phyloP scores from a whole-genome alignment of 2,888 invertebrate genomes.

The Apodemia hepburni region DNA sequence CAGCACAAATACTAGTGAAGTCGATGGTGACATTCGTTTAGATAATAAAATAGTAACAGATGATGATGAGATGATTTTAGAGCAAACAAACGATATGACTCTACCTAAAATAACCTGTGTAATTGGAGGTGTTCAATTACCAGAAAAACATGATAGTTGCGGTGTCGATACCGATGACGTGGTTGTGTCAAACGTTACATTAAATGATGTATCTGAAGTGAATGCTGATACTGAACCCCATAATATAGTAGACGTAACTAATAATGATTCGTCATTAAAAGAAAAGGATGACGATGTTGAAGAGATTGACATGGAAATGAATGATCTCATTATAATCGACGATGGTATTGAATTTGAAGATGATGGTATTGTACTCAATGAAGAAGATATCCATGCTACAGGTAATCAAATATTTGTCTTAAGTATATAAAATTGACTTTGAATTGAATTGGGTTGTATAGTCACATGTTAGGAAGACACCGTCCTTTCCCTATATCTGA shows the following conservation, averaged over 20 bases:
- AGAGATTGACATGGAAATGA: conserved; percentile 29
- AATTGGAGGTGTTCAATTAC: conserved; percentile 20
- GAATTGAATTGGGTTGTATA: too few relatives aligned
- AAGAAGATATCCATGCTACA: conserved; percentile 35
- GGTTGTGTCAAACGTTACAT: not conserved
- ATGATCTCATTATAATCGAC: conserved; percentile 32
- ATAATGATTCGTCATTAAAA: not conserved
- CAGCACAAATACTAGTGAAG: not conserved
- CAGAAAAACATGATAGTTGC: conserved; percentile 11
- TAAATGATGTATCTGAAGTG: not conserved
- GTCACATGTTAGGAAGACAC: too few relatives aligned
- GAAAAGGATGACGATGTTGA: conserved; percentile 27
- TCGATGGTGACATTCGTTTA: not conserved
- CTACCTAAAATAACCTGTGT: conserved; percentile 30
- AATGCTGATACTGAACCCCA: not conserved
- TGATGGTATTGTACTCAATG: conserved; percentile 39
- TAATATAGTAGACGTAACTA: not conserved
- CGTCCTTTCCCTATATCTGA: too few relatives aligned
- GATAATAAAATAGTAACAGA: not conserved
- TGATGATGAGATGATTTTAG: not conserved
- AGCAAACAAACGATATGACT: not conserved
- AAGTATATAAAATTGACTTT: too few relatives aligned
- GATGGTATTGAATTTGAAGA: conserved; percentile 53
- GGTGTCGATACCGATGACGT: not conserved
- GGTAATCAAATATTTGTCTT: conserved; percentile 21